Evolutionary conservation across 2,113 vertebrate genomes (phyloP), one percentile per base, ranked within the genome.

Genomic region (Aplodontia rufa): DNA sequence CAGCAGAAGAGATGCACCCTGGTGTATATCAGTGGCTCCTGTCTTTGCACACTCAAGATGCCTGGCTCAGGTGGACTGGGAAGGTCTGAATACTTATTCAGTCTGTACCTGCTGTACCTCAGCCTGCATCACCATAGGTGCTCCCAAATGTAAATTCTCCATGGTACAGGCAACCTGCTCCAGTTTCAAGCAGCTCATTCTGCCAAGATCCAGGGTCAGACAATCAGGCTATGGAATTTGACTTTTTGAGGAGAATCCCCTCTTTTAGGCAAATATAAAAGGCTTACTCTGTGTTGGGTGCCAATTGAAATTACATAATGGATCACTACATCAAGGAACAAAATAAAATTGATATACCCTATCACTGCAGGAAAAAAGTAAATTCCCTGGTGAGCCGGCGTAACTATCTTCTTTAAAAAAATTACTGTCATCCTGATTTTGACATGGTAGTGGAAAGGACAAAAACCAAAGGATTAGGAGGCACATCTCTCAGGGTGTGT

Each of bases 261-360:
- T 79, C 75, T 89, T 95, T 79, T 9, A 71, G 49, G 60, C 53
- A 85, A 40, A 90, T 66, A 40, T 7, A 68, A 90, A 96, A 80
- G 64, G 53, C 37, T 83, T 64, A 19, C 22, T 79, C 64, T 49
- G 35, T 94, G 47, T 68, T 72, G 53, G 47, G 53, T 76, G 37
- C 42, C 90, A 87, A 20, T 13, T 81, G 84, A 92, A 97, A 75
- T 32, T 76, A 49, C 28, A 79, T 60, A 47, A 55, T 90, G 71
- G 66, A 55, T 35, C 55, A 42, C 53, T 82, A 42, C 74, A 49
- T 53, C 32, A 81, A 92, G 40, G 28, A 42, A 55, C 74, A 8
- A 94, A 94, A 78, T 64, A 40, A 68, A 76, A 53, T 90, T 42
- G 19, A 22, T 30, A 80, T 40, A 45, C 64, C 8, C 14, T 84